Evolutionary conservation across 2,888 invertebrate species (phyloP).

Genomic region (Melanophora roralis): DNA sequence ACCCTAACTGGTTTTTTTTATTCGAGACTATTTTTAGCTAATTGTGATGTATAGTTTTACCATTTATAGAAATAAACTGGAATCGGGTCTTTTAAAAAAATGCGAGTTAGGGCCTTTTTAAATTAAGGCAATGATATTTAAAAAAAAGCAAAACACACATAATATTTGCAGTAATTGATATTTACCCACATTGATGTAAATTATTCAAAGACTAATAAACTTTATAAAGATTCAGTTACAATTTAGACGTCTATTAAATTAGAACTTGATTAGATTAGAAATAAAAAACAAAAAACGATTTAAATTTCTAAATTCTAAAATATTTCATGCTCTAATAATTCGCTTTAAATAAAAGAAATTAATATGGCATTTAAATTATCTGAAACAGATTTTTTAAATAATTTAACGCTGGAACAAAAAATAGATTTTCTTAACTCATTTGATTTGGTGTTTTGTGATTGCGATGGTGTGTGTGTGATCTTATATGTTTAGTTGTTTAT

Average conservation of each 20-base stretch:
- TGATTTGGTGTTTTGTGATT: slow-evolving; percentile 80
- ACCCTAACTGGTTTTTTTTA: no score
- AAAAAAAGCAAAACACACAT: background rate
- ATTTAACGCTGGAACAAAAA: slow-evolving; percentile 67
- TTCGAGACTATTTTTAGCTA: no score
- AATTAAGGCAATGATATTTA: no score
- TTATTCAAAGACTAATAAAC: background rate
- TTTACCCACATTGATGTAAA: background rate
- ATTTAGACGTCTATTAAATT: slow-evolving; percentile 60
- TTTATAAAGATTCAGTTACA: slow-evolving; percentile 64
- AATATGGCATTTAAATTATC: background rate
- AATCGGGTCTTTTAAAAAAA: no score
- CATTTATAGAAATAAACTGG: no score
- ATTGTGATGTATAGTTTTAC: no score
- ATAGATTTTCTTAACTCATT: slow-evolving; percentile 77
- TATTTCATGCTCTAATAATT: slow-evolving; percentile 7
- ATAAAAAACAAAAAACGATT: background rate
- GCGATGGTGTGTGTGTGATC: slow-evolving; percentile 78
- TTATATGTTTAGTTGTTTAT: background rate
- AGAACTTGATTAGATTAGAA: slow-evolving; percentile 15
- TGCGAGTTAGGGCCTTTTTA: no score
- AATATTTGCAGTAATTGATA: slow-evolving; percentile 19
- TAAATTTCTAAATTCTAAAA: slow-evolving; percentile 1
- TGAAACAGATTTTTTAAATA: slow-evolving; percentile 40
- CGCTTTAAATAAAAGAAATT: background rate